Percentiles rank a stretch among this genome's conserved stretches.
These are phyloP conservation scores for Salvelinus sp. DNA, from an alignment of 2,113 vertebrate genomes.

Conservation along the genomic window DNA sequence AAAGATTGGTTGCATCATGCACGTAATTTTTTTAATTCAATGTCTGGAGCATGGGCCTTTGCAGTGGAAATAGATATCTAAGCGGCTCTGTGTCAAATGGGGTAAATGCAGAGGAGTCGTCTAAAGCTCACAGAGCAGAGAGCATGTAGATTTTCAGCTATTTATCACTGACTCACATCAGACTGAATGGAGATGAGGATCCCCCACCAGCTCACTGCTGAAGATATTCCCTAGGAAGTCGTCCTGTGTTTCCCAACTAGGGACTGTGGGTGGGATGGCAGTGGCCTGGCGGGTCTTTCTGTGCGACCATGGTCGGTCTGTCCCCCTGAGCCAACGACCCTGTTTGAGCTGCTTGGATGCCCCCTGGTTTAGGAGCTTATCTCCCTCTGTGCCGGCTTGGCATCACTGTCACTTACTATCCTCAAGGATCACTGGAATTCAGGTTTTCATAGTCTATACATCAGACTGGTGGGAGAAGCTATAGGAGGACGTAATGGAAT, in stretches of 20 bases:
- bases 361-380: conserved; percentile 9
- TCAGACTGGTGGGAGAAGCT: too few species aligned
- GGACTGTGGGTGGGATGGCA: neutral
- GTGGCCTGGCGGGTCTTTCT: neutral
- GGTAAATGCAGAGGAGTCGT: neutral
- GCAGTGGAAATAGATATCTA: neutral
- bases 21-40: too few species aligned
- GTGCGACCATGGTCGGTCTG: neutral
- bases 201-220: neutral
- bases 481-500: too few species aligned
- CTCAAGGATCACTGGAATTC: neutral
- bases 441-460: too few species aligned
- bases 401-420: too few species aligned
- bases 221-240: neutral
- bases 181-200: neutral
- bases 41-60: neutral
- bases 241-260: neutral
- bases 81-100: neutral
- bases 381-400: neutral
- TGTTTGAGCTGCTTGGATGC: conserved; percentile 2
- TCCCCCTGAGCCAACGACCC: neutral
- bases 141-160: neutral
- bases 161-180: neutral
- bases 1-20: too few species aligned
- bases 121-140: neutral